Percentiles rank a stretch among this genome's conserved stretches.
Conservation (phyloP, 1,140 invertebrate species). For the Dryas iulia region DNA sequence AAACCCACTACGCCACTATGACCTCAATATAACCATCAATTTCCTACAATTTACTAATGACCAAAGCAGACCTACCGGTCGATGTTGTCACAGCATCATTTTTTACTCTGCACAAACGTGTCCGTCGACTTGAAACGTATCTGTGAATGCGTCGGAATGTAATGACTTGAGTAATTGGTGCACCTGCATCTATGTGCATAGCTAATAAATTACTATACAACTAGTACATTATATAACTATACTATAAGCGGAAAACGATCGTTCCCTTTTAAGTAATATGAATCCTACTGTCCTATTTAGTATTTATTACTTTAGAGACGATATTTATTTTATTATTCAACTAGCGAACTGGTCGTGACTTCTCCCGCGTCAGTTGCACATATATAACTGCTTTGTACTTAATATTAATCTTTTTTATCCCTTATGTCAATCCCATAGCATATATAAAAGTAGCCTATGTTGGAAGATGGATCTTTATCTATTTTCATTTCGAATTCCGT, state of each 20-base stretch:
- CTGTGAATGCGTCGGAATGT: conserved; percentile 1
- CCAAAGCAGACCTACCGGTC: neutral
- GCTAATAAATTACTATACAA: neutral
- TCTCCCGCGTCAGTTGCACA: too few relatives aligned
- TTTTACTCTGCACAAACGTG: neutral
- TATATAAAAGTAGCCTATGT: too few relatives aligned
- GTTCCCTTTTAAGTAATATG: neutral
- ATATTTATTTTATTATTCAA: too few relatives aligned
- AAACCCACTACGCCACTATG: too few relatives aligned
- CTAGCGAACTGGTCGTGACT: too few relatives aligned
- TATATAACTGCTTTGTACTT: too few relatives aligned
- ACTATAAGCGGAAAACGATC: neutral
- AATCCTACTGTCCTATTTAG: neutral
- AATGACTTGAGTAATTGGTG: conserved; percentile 11
- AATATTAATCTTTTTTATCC: too few relatives aligned
- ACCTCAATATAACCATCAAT: too few relatives aligned
- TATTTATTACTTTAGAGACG: too few relatives aligned
- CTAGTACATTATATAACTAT: neutral
- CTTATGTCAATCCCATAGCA: too few relatives aligned
- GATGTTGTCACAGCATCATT: neutral
- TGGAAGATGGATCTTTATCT: too few relatives aligned
- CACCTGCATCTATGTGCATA: neutral
- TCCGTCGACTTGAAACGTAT: neutral
- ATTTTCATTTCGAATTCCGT: too few relatives aligned
- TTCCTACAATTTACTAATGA: neutral